These are phyloP conservation scores for Myodes glareolus DNA, from an alignment of 2,113 vertebrate genomes.

Conservation along the genomic window DNA sequence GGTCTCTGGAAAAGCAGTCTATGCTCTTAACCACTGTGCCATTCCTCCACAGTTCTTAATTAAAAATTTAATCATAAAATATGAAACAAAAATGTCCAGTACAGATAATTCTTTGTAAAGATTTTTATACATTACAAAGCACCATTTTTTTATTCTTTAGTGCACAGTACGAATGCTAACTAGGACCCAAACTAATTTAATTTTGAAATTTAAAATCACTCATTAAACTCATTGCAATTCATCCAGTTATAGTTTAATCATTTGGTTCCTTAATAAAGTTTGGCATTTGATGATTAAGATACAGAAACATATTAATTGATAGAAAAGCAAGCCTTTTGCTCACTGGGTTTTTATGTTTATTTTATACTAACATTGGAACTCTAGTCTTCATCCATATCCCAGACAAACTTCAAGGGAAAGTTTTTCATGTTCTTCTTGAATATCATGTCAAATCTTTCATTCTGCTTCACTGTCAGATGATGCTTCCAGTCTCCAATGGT, in stretches of 20 bases:
- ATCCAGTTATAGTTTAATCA: not conserved
- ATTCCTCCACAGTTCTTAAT: not conserved
- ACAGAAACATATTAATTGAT: not conserved
- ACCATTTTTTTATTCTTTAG: not conserved
- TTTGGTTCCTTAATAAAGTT: not conserved
- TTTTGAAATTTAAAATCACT: not conserved
- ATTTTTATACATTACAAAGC: not conserved
- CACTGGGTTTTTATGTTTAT: not conserved
- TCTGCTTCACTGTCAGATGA: conserved; percentile 78
- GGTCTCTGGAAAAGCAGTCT: not conserved
- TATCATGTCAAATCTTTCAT: conserved; percentile 76
- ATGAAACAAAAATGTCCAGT: not conserved
- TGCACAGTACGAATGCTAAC: not conserved
- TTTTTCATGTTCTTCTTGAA: conserved; percentile 71
- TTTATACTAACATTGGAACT: not conserved
- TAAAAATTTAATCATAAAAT: not conserved
- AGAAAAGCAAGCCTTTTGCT: not conserved
- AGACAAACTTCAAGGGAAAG: conserved; percentile 76
- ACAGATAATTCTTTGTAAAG: not conserved
- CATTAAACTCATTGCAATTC: not conserved
- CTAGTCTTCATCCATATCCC: conserved; percentile 72
- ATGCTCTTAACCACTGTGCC: not conserved
- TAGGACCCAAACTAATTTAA: not conserved
- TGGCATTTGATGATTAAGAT: not conserved
- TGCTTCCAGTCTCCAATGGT: conserved; percentile 82